Base-by-base conservation (phyloP, 2,888 invertebrate species). In the Hypomecis punctinalis region DNA sequence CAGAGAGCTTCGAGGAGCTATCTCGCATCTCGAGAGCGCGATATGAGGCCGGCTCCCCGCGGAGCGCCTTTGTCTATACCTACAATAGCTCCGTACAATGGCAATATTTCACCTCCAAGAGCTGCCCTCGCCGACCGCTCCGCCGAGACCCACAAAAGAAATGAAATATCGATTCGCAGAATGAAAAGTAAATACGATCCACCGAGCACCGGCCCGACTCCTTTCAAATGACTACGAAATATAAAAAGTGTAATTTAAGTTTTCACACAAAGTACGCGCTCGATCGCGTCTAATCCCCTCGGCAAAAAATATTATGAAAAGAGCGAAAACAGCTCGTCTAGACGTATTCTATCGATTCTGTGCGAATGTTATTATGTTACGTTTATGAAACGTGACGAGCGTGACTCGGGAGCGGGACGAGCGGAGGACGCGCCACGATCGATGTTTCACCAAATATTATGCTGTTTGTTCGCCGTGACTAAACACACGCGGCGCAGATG, bases 151-250 rank as follows among this genome's bases (percentile, higher is more conserved):
- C 60, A 76, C 75, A 76, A 75, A 75, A 75, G 71, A 75, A 72
- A 71, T 76, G 74, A 73, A 73, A 75, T 74, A 76, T 78, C 68
- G 75, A 74, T 78, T 76, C 73, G 63, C 45, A 67, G 68, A 73
- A 63, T 57, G 67, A 63, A 62, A 61, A 63, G 49, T 61, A 64
- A 72, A 70, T 61, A 54, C 51, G 60, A 68, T 47, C 56, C 47
- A n/a, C 57, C 39, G 63, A 33, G 40, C 53, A n/a, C 23, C 52
- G 40, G 9, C 51, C 46, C n/a, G 36, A 23, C 49, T 40, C 39
- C 49, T 58, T 55, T 53, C 57, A 46, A 53, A 62, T 37, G 6
- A 52, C 39, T 39, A 59, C 48, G 39, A 47, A 40, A 11, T 63
- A 53, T 58, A 63, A 66, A 63, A 67, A 69, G 53, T 65, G 63